These are phyloP conservation scores for Eurypyga helias DNA, from an alignment of 2,113 vertebrate genomes.

Conservation along the genomic window DNA sequence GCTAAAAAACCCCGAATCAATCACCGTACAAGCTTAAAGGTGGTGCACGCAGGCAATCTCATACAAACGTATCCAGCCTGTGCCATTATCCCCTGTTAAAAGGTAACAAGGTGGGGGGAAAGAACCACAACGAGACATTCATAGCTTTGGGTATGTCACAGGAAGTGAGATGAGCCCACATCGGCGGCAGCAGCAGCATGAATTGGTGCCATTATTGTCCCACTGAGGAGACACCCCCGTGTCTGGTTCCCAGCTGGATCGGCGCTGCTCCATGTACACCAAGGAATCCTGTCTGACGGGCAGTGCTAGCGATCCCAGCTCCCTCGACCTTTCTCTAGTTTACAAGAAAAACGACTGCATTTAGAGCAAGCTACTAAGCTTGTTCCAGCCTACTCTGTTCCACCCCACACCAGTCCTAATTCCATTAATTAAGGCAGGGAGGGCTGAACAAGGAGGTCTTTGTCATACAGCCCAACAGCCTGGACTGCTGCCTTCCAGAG, in stretches of 20 bases:
- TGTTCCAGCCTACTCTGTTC: background rate
- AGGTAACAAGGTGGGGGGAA: background rate
- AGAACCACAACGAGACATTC: background rate
- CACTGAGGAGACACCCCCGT: background rate
- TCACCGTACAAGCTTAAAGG: background rate
- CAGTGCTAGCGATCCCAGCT: background rate
- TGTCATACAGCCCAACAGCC: background rate
- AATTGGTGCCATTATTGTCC: background rate
- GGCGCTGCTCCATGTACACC: background rate
- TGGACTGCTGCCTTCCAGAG: background rate
- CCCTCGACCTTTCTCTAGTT: background rate
- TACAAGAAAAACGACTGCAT: background rate
- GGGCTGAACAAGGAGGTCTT: background rate
- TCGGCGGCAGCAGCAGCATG: background rate
- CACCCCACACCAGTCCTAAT: background rate
- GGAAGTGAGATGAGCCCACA: background rate
- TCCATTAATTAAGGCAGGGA: background rate
- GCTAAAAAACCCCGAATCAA: background rate
- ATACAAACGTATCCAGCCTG: background rate
- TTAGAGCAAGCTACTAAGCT: background rate
- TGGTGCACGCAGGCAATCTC: background rate
- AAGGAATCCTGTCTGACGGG: background rate
- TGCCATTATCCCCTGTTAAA: background rate
- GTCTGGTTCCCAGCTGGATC: background rate
- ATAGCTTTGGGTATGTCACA: background rate